A percentile compares a stretch with the other conserved stretches of the same genome.
These are phyloP conservation scores for Bactericera cockerelli DNA, from an alignment of 1,140 invertebrate genomes.

Conservation along the genomic window DNA sequence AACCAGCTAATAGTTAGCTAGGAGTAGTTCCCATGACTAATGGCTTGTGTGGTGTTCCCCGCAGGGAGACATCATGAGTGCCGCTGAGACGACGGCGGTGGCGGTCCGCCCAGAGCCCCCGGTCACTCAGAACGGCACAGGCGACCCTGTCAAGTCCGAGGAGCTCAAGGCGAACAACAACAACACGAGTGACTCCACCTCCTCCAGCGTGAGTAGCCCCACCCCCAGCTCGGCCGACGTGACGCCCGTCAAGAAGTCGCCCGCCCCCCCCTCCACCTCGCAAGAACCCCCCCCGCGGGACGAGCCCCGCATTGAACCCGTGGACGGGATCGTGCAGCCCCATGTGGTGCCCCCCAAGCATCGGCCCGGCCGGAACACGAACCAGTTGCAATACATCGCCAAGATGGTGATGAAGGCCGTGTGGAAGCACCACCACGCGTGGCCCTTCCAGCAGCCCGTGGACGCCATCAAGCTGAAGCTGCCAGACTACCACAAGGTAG, in stretches of 20 bases:
- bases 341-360: slow-evolving; percentile 54
- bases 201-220: neutral
- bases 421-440: slow-evolving; percentile 95
- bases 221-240: neutral
- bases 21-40: too few relatives aligned
- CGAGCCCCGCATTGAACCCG: slow-evolving; percentile 51
- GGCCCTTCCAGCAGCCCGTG: slow-evolving; percentile 95
- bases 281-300: slow-evolving; percentile 48
- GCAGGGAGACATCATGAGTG: slow-evolving; percentile 4
- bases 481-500: slow-evolving; percentile 96
- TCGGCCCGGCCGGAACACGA: slow-evolving; percentile 71
- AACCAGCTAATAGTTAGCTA: too few relatives aligned
- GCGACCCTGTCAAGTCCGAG: neutral
- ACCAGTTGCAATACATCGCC: slow-evolving; percentile 85
- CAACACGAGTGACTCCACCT: neutral
- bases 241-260: neutral
- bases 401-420: slow-evolving; percentile 92
- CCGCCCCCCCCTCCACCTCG: neutral
- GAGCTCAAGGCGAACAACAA: neutral
- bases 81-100: neutral
- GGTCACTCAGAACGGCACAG: neutral
- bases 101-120: neutral
- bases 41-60: too few relatives aligned
- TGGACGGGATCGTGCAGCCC: slow-evolving; percentile 68
- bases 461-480: slow-evolving; percentile 85